Base-by-base conservation (phyloP, 2,113 vertebrate species). In the Coturnix japonica region DNA sequence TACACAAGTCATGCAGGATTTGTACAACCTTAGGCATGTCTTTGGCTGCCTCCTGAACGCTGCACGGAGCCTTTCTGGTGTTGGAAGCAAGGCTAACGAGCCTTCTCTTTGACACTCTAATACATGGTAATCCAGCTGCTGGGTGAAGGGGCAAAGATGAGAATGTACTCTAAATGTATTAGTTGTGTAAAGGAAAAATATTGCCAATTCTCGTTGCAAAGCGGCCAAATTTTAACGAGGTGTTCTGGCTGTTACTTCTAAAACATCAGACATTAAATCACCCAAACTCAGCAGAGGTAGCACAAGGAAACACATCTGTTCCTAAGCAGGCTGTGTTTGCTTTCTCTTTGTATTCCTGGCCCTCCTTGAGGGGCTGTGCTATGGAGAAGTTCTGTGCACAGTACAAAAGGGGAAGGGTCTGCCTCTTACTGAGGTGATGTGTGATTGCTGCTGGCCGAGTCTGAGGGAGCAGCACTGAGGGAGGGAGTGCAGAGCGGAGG, bases 11-110 rank as follows among this genome's bases (percentile, higher is more conserved):
- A 2, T 21, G 23, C 7, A 87, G 74, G 33, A 60, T 43, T 51
- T 83, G 53, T 46, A 26, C 74, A 64, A 75, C 77, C 44, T 54
- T 91, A 88, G 90, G 66, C 23, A 6, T 86, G 78, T 53, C 51
- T 70, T 78, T 92, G 77, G 81, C 91, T 77, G 33, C 70, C 61
- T 81, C 33, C 66, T 80, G 73, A 73, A n/a, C 49, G 39, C 70
- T 81, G 61, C 25, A 7, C 8, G 63, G 26, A 70, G 83, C 59
- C 67, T 89, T 85, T 31, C 49, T 30, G 88, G n/a, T 56, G 53
- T 79, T 84, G 19, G 49, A 65, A 76, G 78, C 8, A 43, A 4
- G 66, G 67, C 37, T 18, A 74, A 63, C 73, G 51, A 90, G 88
- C 16, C 7, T 74, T 11, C n/a, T n/a, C n/a, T 51, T 59, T 7